These are phyloP conservation scores for Lepidocyrtinus sp. DNA, from an alignment of 2,888 invertebrate species.

Conservation along the genomic window DNA sequence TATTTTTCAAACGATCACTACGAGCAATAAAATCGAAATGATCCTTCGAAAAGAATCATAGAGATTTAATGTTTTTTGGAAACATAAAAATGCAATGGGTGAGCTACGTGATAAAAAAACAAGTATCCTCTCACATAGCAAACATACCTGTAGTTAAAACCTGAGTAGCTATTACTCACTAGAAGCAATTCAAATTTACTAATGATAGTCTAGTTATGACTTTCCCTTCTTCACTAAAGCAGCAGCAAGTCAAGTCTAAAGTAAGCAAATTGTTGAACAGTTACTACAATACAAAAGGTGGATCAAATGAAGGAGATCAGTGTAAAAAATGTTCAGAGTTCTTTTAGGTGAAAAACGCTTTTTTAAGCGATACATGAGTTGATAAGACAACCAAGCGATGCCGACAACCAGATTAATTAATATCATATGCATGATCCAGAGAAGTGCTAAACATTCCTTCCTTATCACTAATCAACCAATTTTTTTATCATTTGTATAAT, in stretches of 20 bases:
- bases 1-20: not conserved
- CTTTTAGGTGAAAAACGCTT: not conserved
- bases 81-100: not conserved
- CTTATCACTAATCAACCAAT: constrained; percentile 26
- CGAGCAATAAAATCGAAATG: not conserved
- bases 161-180: not conserved
- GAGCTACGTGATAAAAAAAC: not conserved
- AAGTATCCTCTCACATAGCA: not conserved
- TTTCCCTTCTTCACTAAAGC: not conserved
- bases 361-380: not conserved
- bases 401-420: constrained; percentile 19
- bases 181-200: not conserved
- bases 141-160: not conserved
- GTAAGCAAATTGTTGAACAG: not conserved
- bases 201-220: not conserved
- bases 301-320: not conserved
- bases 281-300: not conserved
- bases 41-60: not conserved
- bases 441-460: constrained; percentile 47
- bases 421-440: constrained; percentile 43
- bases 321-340: not conserved
- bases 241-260: not conserved
- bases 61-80: not conserved
- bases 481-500: not conserved
- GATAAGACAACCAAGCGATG: not conserved